Evolutionary conservation across 2,113 vertebrate species (phyloP).

Genomic region (Gavialis gangeticus): DNA sequence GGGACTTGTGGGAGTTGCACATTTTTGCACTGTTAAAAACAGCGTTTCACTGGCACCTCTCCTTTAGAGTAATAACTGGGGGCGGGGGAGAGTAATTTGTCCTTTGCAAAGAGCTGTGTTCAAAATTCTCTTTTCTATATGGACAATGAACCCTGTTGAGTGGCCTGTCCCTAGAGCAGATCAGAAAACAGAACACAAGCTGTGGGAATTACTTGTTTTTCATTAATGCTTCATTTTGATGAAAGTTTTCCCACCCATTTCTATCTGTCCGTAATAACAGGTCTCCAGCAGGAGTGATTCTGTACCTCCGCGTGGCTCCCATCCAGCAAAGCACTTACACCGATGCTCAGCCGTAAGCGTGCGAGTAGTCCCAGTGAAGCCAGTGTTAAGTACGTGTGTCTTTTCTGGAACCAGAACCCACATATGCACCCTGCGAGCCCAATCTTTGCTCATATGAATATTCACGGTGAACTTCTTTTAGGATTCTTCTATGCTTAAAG

Average conservation of each 20-base stretch:
- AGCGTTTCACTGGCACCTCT: not conserved
- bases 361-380: not conserved
- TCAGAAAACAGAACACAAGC: not conserved
- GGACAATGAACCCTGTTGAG: not conserved
- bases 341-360: not conserved
- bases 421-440: not conserved
- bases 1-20: not conserved
- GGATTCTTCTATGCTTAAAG: not conserved
- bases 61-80: not conserved
- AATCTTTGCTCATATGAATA: not conserved
- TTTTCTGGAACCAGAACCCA: not conserved
- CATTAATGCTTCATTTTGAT: not conserved
- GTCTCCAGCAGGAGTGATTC: not conserved
- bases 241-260: not conserved
- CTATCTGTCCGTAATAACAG: not conserved
- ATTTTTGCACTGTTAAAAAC: not conserved
- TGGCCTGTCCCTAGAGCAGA: not conserved
- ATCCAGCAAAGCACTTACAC: not conserved
- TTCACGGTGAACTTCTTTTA: not conserved
- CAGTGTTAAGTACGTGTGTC: fast-evolving
- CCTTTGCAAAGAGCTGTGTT: not conserved
- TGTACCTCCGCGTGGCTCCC: not conserved
- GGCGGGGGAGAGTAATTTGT: not conserved
- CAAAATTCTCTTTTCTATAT: fast-evolving
- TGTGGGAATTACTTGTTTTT: too few species aligned